phyloP scores from a whole-genome alignment of 2,888 invertebrate species.

The Horisme vitalbata region DNA sequence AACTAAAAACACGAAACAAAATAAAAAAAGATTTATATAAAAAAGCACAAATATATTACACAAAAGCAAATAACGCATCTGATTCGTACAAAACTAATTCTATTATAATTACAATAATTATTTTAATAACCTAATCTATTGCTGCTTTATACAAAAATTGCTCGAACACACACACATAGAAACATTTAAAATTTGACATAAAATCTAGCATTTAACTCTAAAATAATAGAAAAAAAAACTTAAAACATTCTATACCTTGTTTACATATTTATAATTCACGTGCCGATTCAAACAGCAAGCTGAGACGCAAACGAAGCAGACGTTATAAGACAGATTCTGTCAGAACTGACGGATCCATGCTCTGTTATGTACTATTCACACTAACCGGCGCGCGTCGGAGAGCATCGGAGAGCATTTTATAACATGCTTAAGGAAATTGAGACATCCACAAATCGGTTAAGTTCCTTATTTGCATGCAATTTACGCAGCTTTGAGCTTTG shows the following conservation, averaged over 20 bases:
- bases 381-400: no score
- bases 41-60: constrained; percentile 32
- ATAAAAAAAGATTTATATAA: constrained; percentile 16
- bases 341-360: no score
- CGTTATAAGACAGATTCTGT: no score
- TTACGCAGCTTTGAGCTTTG: no score
- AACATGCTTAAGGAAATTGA: no score
- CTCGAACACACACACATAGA: constrained; percentile 20
- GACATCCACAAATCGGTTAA: no score
- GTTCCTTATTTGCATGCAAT: no score
- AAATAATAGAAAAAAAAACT: constrained; percentile 4
- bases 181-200: constrained; percentile 15
- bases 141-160: constrained; percentile 23
- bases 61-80: constrained; percentile 32
- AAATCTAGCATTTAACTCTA: constrained; percentile 20
- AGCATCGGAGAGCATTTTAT: no score
- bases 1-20: not conserved
- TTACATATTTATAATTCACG: constrained; percentile 14
- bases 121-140: constrained; percentile 25
- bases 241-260: constrained; percentile 9
- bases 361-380: no score
- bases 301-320: no score
- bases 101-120: constrained; percentile 30
- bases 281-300: no score
- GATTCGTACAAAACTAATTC: constrained; percentile 34